A percentile compares a stretch with the other conserved stretches of the same genome.
phyloP scores from a whole-genome alignment of 2,888 invertebrate genomes.

The Caenorhabditis wallacei region DNA sequence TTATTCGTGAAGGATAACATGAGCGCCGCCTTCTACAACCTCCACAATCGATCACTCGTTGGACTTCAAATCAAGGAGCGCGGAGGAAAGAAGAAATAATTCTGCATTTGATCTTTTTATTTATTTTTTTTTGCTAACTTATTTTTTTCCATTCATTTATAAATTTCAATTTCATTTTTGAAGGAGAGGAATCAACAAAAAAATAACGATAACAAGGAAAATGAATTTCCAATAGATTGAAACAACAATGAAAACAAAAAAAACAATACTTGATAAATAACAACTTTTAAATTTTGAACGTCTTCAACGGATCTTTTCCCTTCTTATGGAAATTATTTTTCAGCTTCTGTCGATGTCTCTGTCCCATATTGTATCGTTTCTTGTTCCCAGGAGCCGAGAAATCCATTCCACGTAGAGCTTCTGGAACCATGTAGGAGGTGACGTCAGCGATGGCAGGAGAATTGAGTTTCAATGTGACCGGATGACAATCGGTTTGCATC shows the following conservation, averaged over 20 bases:
- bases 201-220: slow-evolving; percentile 36
- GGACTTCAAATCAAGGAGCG: slow-evolving; percentile 95
- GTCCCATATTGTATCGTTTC: slow-evolving; percentile 63
- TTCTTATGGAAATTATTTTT: slow-evolving; percentile 74
- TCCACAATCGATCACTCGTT: slow-evolving; percentile 90
- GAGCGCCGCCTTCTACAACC: slow-evolving; percentile 95
- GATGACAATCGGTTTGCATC: slow-evolving; percentile 79
- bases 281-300: slow-evolving; percentile 73
- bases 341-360: slow-evolving; percentile 66
- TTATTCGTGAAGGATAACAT: slow-evolving; percentile 98
- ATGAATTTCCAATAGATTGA: neutral
- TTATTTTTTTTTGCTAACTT: neutral
- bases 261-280: neutral
- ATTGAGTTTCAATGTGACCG: slow-evolving; percentile 75
- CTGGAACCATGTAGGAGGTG: slow-evolving; percentile 82
- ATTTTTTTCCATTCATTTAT: slow-evolving; percentile 4
- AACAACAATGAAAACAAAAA: slow-evolving; percentile 11
- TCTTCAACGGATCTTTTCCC: slow-evolving; percentile 74
- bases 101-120: neutral
- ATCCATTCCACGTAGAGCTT: slow-evolving; percentile 78
- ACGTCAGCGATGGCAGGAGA: slow-evolving; percentile 81
- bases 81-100: slow-evolving; percentile 60
- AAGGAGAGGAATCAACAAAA: slow-evolving; percentile 12
- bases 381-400: slow-evolving; percentile 56
- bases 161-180: neutral